Evolutionary conservation across 2,888 invertebrate species (phyloP), one percentile per base, ranked within the genome.

Genomic region (Endomychus coccineus): DNA sequence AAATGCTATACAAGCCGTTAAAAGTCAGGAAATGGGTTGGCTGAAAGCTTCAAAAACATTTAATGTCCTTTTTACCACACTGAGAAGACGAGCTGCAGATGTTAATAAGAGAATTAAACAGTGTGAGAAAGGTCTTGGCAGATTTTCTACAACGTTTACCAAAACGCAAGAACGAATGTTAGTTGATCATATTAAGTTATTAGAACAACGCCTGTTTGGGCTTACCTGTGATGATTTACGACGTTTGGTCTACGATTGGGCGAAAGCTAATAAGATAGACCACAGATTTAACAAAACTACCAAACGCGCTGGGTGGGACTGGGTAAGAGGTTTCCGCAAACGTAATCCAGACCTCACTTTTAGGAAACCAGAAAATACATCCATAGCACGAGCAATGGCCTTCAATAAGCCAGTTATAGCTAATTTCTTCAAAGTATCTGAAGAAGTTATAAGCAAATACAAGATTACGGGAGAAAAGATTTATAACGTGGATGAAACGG

Each of bases 31-130:
- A 32, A 43, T 40, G 40, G 40, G 39, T 13, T 40, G 36, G 34
- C 21, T 40, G n/a, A 33, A 29, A 24, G 36, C 39, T 15, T 31
- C 42, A 13, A 42, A 39, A 25, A 35, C 35, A 12, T 39, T 36
- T 19, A 19, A 25, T n/a, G 36, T 42, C 12, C 42, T 36, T 11
- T 29, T 25, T 16, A 30, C 42, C 16, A 42, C 39, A 14, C 25
- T 43, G 11, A 31, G 39, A 29, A 27, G 40, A 24, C 17, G 25
- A 17, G 33, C 28, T 14, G 22, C 13, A 31, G 16, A 28, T 25
- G 19, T 6, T 7, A 38, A 34, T 27, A 32, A 32, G n/a, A 27
- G 11, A 16, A 24, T 23, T 29, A 30, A 38, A 24, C 21, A 21
- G 10, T 6, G 22, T 16, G 27, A 6, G 16, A 33, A 33, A 22